Evolutionary conservation across 2,113 vertebrate genomes (phyloP).

Genomic region (Serilophus lunatus): DNA sequence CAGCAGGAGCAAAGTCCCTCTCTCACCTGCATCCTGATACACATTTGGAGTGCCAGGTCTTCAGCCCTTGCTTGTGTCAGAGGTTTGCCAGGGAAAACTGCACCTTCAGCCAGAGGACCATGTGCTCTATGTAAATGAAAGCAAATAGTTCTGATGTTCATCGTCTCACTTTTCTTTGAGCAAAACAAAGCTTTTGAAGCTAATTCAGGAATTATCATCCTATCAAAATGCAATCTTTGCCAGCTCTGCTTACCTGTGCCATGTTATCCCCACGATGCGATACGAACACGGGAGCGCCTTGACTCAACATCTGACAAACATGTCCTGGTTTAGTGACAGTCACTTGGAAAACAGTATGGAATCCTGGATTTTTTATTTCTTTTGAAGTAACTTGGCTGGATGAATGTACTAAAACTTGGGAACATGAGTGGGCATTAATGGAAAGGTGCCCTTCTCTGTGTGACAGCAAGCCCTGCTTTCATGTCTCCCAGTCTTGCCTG

Average conservation of each 20-base stretch:
- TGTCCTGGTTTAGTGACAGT: not conserved
- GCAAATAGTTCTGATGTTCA: conserved; percentile 5
- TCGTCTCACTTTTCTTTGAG: not conserved
- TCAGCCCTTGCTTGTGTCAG: not conserved
- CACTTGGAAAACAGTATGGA: not conserved
- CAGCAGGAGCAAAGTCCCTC: not conserved
- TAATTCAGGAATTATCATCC: not conserved
- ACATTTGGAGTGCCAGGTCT: not conserved
- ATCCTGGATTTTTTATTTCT: not conserved
- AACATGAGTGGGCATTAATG: not conserved
- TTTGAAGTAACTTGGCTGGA: not conserved
- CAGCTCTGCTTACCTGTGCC: not conserved
- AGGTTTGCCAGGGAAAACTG: not conserved
- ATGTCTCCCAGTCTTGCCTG: not conserved
- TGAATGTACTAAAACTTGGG: not conserved
- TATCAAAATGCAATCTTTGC: not conserved
- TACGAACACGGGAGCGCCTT: not conserved
- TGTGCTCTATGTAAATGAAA: conserved; percentile 8
- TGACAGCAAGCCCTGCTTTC: not conserved
- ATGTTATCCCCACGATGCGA: not conserved
- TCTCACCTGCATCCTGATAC: not conserved
- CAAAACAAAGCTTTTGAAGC: conserved; percentile 3
- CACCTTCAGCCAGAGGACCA: not conserved
- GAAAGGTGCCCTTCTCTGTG: not conserved
- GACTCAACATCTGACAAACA: not conserved